Evolutionary conservation across 92 coral and sea anemone species (phyloP), one percentile per base, ranked within the genome.

Genomic region (Palythoa caribaeorum): DNA sequence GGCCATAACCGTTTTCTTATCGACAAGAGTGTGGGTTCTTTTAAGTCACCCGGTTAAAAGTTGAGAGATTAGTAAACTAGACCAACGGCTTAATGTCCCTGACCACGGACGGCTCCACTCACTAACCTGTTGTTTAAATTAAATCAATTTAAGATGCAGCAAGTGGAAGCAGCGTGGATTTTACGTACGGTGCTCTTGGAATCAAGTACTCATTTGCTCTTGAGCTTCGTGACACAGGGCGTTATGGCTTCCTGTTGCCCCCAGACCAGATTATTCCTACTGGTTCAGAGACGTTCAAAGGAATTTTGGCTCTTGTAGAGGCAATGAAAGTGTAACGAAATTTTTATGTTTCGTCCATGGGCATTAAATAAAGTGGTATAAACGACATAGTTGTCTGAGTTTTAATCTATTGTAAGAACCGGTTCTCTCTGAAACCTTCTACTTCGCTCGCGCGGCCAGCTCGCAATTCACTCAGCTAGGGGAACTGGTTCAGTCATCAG

Each of bases 101-200:
- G 28, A 28, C 28, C 28, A 28, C 28, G 28, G 28, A 28, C 28
- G 28, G 28, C 28, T 28, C 28, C 12, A 36, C 17, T 37, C 14
- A 17, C 40, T 21, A 51, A 51, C 5, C n/a, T 35, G 13, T 35
- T 0, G 2, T 60, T 63, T 5, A 0, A 16, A 38, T 28, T 28
- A 28, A 28, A 44, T 38, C 59, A 63, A 57, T n/a, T 28, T 57
- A 53, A 94, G 97, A 94, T 57, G 51, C 62, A 68, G 92, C 91
- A 72, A 88, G 95, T 19, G 97, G 97, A 1, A 92, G 97, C 21
- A 94, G 97, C 80, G 89, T 92, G 52, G 97, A 94, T 69, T 94
- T 88, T 73, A 87, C 95, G 0, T 94, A 94, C 47, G 95, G 95
- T 2, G 52, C 60, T 13, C 92, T 94, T 38, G 90, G 90, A 1